Evolutionary conservation across 1,140 invertebrate species (phyloP).

Genomic region (Samia ricini): DNA sequence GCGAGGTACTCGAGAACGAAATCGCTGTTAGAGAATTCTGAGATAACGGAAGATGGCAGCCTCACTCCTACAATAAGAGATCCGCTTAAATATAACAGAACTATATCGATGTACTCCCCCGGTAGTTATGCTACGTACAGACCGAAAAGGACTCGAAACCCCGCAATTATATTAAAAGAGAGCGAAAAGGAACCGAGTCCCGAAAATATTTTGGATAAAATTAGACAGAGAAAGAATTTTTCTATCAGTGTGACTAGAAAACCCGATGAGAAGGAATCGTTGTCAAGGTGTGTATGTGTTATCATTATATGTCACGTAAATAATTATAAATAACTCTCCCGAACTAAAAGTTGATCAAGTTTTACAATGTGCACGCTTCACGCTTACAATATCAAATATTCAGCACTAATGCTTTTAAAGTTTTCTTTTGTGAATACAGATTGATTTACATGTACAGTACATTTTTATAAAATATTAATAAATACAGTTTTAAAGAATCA

Average conservation of each 20-base stretch:
- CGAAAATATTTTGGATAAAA: constrained; percentile 75
- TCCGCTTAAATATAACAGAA: constrained; percentile 66
- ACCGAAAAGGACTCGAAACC: constrained; percentile 68
- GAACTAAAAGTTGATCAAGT: constrained; percentile 44
- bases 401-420: constrained; percentile 71
- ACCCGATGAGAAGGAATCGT: constrained; percentile 62
- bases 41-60: constrained; percentile 42
- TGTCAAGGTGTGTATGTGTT: constrained; percentile 69
- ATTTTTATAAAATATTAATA: constrained; percentile 8
- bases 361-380: constrained; percentile 74
- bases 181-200: constrained; percentile 70
- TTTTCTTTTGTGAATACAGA: constrained; percentile 24
- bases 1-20: constrained; percentile 68
- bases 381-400: constrained; percentile 67
- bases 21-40: constrained; percentile 66
- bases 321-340: constrained; percentile 70
- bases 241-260: constrained; percentile 72
- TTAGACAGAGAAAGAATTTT: constrained; percentile 69
- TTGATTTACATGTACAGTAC: constrained; percentile 10
- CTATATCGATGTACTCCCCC: constrained; percentile 69
- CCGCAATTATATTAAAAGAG: constrained; percentile 73
- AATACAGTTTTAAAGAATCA: not conserved
- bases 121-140: constrained; percentile 74
- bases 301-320: constrained; percentile 64
- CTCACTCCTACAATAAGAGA: constrained; percentile 47